Evolutionary conservation across 2,888 invertebrate species (phyloP).

Genomic region (Eumerus sabulonum): DNA sequence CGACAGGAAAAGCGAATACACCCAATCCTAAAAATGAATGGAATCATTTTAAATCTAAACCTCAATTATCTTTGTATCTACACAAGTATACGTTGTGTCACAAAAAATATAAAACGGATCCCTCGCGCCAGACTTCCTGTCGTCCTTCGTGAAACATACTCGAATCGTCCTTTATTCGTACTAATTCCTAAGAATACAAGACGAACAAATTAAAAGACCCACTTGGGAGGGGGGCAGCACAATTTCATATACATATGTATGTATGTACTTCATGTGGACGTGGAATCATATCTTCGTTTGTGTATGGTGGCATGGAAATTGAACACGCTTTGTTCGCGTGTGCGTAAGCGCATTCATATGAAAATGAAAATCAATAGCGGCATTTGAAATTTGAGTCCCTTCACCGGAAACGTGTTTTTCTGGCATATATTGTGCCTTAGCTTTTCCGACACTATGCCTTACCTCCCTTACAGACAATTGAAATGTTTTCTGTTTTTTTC

Average conservation of each 20-base stretch:
- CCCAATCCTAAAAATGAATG: background rate
- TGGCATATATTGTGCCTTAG: conserved; percentile 8
- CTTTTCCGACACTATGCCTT: conserved; percentile 5
- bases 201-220: background rate
- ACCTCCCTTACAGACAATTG: conserved; percentile 19
- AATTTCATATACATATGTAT: no score
- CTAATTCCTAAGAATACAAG: background rate
- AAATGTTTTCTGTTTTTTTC: conserved; percentile 14
- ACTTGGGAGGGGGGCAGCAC: background rate
- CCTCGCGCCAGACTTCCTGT: conserved; percentile 57
- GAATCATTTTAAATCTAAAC: background rate
- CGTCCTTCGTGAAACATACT: conserved; percentile 21
- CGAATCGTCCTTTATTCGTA: background rate
- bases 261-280: no score
- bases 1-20: background rate
- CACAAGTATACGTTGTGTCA: background rate
- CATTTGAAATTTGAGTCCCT: conserved; percentile 1
- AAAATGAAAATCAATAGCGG: conserved; percentile 2
- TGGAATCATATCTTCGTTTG: no score
- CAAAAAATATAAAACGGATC: conserved; percentile 25
- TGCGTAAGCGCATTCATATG: background rate
- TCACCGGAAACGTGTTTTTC: background rate
- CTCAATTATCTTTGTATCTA: background rate
- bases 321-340: background rate
- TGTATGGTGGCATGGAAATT: background rate